phyloP scores from a whole-genome alignment of 2,888 invertebrate species.

The Apocheima hispidaria region DNA sequence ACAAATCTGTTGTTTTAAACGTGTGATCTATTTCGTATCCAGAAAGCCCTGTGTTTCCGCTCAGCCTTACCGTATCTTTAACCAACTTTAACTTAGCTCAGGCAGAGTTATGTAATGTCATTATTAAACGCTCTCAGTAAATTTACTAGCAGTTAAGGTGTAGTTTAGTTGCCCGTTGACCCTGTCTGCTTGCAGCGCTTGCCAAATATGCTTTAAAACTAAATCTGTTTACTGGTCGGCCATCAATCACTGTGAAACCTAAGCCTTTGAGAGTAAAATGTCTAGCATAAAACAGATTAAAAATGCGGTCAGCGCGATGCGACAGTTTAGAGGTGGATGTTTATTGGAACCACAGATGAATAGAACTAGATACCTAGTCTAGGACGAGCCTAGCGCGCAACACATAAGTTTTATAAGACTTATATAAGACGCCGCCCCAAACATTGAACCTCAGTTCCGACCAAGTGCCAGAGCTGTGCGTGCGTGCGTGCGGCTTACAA shows the following conservation, averaged over 20 bases:
- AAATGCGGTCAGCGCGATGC: slow-evolving; percentile 28
- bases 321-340: slow-evolving; percentile 4
- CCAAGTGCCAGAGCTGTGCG: no score
- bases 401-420: no score
- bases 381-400: no score
- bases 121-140: slow-evolving; percentile 14
- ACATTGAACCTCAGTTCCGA: no score
- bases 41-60: not conserved
- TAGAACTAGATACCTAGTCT: no score
- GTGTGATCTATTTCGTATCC: not conserved
- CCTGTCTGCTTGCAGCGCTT: slow-evolving; percentile 3
- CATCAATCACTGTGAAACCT: slow-evolving; percentile 28
- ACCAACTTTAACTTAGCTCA: slow-evolving; percentile 10
- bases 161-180: not conserved
- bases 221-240: slow-evolving; percentile 14
- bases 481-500: no score
- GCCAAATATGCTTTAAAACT: slow-evolving; percentile 27
- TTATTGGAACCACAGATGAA: not conserved
- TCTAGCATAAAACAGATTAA: slow-evolving; percentile 24
- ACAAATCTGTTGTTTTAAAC: slow-evolving; percentile 5
- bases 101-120: slow-evolving; percentile 6
- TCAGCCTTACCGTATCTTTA: slow-evolving; percentile 9
- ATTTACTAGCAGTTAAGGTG: slow-evolving; percentile 5
- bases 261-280: slow-evolving; percentile 17
- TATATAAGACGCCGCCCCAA: no score